Percentiles rank a stretch among this genome's conserved stretches.
Evolutionary conservation across 1,140 invertebrate genomes (phyloP).

Genomic region (Cherax quadricarinatus): DNA sequence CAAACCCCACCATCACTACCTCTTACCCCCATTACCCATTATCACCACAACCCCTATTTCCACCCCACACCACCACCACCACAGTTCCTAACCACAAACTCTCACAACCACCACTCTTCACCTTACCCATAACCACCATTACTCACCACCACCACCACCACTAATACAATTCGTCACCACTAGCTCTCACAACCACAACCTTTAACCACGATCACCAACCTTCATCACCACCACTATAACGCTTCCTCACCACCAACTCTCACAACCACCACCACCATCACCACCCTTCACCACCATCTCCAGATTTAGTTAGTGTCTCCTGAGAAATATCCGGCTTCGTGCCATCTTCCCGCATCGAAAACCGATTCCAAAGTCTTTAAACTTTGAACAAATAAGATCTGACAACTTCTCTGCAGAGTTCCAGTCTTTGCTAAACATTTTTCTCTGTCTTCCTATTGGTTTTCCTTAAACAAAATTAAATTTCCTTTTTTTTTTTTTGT

Average conservation of each 20-base stretch:
- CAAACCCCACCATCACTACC: too few species aligned
- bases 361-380: conserved; percentile 66
- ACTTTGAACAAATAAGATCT: conserved; percentile 63
- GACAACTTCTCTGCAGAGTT: conserved; percentile 52
- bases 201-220: not conserved
- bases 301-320: conserved; percentile 32
- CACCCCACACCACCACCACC: not conserved
- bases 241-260: not conserved
- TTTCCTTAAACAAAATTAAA: not conserved
- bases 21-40: too few species aligned
- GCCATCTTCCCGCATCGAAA: conserved; percentile 64
- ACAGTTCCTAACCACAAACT: not conserved
- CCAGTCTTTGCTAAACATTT: conserved; percentile 44
- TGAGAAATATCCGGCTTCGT: conserved; percentile 57
- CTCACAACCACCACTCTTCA: not conserved
- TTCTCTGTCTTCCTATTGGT: conserved; percentile 43
- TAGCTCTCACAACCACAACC: not conserved
- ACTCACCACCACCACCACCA: not conserved
- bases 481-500: not conserved
- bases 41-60: too few species aligned
- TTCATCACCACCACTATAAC: not conserved
- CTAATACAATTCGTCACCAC: not conserved
- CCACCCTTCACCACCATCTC: not conserved
- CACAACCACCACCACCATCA: not conserved
- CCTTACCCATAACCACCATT: not conserved